Conservation (phyloP, 2,888 invertebrate genomes). For the Callyntrura sp. region DNA sequence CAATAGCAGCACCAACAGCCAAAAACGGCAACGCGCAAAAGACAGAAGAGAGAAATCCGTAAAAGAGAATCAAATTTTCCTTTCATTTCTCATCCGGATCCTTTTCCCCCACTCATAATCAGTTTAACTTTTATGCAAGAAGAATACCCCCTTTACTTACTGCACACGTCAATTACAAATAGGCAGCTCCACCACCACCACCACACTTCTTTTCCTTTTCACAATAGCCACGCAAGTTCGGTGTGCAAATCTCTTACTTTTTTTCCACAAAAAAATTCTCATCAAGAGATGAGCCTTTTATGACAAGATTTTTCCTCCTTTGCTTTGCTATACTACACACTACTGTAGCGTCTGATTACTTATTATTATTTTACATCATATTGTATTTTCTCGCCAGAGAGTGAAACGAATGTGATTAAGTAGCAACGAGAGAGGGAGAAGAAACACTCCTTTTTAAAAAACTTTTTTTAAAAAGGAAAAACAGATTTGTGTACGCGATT, state of each 20-base stretch:
- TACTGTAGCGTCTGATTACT: conserved; percentile 18
- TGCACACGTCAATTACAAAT: no score
- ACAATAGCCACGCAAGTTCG: no score
- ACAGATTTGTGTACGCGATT: neutral
- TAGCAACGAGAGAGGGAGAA: neutral
- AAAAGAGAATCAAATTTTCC: conserved; percentile 35
- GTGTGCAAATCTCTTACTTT: no score
- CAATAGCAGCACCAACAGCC: no score
- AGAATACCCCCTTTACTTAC: no score
- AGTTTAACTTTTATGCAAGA: conserved; percentile 32
- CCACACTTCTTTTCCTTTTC: no score
- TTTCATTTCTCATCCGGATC: conserved; percentile 47
- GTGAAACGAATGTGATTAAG: conserved; percentile 42
- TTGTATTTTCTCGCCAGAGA: no score
- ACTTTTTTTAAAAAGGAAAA: conserved; percentile 11
- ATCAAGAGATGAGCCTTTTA: conserved; percentile 30
- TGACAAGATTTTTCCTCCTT: no score
- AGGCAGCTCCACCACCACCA: no score
- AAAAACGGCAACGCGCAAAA: no score
- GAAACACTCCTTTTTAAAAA: conserved; percentile 22
- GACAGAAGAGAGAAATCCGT: no score
- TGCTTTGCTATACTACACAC: no score
- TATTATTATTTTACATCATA: neutral
- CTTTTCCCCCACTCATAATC: conserved; percentile 1
- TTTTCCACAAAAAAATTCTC: conserved; percentile 11